Conservation (phyloP, 1,140 invertebrate species). For the Halyomorpha halys region DNA sequence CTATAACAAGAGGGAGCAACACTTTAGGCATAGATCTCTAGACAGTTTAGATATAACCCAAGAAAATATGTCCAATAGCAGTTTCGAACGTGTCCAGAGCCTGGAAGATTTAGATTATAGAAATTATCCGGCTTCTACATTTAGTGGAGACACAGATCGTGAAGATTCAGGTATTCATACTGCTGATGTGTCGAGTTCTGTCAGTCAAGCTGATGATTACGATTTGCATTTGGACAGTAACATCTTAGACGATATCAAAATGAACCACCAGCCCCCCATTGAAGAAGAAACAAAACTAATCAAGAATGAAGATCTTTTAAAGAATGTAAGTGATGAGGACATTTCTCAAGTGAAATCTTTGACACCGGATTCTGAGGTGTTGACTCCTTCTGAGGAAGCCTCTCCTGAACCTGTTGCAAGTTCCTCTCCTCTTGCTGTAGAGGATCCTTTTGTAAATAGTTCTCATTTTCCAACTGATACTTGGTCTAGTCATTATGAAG, state of each 20-base stretch:
- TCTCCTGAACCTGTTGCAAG: slow-evolving; percentile 24
- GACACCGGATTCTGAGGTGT: slow-evolving; percentile 1
- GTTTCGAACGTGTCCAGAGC: slow-evolving; percentile 55
- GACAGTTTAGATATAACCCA: slow-evolving; percentile 50
- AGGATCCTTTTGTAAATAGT: slow-evolving; percentile 20
- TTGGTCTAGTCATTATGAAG: slow-evolving; percentile 10
- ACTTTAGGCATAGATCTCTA: slow-evolving; percentile 44
- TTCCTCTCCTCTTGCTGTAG: slow-evolving; percentile 19
- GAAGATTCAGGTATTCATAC: slow-evolving; percentile 75
- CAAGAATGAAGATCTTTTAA: slow-evolving; percentile 6
- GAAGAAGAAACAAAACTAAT: slow-evolving; percentile 25
- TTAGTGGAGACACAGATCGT: slow-evolving; percentile 52
- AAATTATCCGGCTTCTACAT: slow-evolving; percentile 42
- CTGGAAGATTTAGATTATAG: slow-evolving; percentile 49
- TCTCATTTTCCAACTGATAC: neutral
- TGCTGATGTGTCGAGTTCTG: slow-evolving; percentile 62
- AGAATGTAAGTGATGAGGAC: slow-evolving; percentile 27
- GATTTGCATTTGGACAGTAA: slow-evolving; percentile 33
- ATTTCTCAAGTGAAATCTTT: slow-evolving; percentile 1
- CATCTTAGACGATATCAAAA: slow-evolving; percentile 28
- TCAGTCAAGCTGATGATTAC: slow-evolving; percentile 56
- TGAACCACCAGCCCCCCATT: slow-evolving; percentile 28
- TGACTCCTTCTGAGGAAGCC: slow-evolving; percentile 27
- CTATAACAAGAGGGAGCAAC: slow-evolving; percentile 30
- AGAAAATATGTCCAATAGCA: slow-evolving; percentile 38